Evolutionary conservation across 2,888 invertebrate species (phyloP).

Genomic region (Morinoia aosen): DNA sequence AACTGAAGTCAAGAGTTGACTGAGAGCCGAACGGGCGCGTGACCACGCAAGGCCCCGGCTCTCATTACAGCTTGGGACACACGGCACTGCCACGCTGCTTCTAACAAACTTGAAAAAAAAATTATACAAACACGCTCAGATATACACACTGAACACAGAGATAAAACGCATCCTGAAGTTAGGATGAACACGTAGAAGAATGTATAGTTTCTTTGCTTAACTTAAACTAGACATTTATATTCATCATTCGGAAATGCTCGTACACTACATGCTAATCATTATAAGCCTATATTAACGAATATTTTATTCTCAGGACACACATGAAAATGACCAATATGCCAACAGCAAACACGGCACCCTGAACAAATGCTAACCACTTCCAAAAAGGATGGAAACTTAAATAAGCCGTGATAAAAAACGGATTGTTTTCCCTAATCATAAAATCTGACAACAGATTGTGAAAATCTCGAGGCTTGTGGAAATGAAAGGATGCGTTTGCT

Average conservation of each 20-base stretch:
- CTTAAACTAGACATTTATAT: not conserved
- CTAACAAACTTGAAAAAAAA: not conserved
- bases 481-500: too few species aligned
- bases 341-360: not conserved
- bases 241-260: not conserved
- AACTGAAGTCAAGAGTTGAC: conserved; percentile 44
- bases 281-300: not conserved
- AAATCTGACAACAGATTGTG: not conserved
- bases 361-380: not conserved
- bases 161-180: not conserved
- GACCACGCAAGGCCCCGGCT: conserved; percentile 2
- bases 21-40: conserved; percentile 22
- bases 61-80: not conserved
- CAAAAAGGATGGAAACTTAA: not conserved
- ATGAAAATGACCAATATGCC: not conserved
- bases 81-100: not conserved
- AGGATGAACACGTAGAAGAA: not conserved
- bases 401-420: not conserved
- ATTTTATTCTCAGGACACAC: not conserved
- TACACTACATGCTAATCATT: not conserved
- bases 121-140: not conserved
- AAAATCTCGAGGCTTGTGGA: not conserved
- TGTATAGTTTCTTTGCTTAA: not conserved
- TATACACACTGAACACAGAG: not conserved
- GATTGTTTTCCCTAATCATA: not conserved